These are phyloP conservation scores for Pteropus rufus DNA, from an alignment of 2,797 vertebrate genomes.

Conservation along the genomic window DNA sequence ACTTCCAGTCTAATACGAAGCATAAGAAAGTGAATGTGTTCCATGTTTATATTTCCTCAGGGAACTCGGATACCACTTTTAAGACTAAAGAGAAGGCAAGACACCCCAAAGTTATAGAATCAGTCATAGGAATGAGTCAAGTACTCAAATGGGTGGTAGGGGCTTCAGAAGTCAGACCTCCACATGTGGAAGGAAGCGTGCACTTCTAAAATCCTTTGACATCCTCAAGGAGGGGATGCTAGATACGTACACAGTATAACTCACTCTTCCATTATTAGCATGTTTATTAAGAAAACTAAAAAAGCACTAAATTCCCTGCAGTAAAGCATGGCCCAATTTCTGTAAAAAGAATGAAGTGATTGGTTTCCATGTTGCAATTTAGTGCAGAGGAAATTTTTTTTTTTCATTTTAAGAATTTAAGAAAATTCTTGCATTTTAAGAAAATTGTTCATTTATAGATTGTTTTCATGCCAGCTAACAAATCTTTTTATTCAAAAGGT, in stretches of 20 bases:
- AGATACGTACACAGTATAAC: not conserved
- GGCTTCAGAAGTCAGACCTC: not conserved
- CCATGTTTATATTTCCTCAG: not conserved
- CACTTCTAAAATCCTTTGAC: not conserved
- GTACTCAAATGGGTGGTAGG: rapidly evolving
- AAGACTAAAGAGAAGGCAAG: not conserved
- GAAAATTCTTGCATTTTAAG: not conserved
- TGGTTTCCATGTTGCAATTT: not conserved
- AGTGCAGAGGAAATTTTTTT: not conserved
- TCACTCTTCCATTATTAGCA: not conserved
- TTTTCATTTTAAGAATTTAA: not conserved
- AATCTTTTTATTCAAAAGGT: not conserved
- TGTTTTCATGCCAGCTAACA: not conserved
- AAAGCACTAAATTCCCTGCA: not conserved
- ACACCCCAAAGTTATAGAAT: not conserved
- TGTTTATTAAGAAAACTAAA: not conserved
- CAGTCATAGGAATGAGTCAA: not conserved
- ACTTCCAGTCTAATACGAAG: not conserved
- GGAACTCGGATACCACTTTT: not conserved
- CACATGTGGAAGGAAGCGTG: not conserved
- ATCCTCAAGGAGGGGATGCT: not conserved
- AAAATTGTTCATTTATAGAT: not conserved
- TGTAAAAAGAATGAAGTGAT: not conserved
- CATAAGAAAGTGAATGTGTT: not conserved
- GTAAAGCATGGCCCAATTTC: not conserved